Conservation (phyloP, 2,797 vertebrate species). For the Sandelia bainsii region DNA sequence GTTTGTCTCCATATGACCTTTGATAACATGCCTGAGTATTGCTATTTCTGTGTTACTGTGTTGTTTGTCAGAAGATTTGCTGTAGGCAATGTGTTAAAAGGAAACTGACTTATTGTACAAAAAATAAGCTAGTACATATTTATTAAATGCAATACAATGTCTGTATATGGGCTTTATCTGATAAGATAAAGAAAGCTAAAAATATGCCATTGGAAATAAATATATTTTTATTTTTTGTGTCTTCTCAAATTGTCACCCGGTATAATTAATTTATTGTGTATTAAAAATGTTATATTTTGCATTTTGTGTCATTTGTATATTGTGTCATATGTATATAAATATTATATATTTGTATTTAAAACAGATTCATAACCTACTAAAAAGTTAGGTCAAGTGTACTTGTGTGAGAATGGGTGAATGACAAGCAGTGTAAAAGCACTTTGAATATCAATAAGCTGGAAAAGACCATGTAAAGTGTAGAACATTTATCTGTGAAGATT, state of each 20-base stretch:
- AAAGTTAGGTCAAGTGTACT: too few species aligned
- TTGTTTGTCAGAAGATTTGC: constrained; percentile 75
- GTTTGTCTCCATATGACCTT: constrained; percentile 67
- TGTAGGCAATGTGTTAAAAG: constrained; percentile 63
- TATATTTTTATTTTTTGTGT: constrained; percentile 79
- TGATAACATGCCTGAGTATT: constrained; percentile 66
- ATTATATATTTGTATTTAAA: too few species aligned
- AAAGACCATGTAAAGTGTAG: too few species aligned
- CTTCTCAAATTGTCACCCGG: constrained; percentile 72
- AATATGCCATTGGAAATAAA: constrained; percentile 72
- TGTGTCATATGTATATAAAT: constrained; percentile 39
- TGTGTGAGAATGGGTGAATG: too few species aligned
- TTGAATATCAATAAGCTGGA: too few species aligned
- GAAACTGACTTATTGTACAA: constrained; percentile 64
- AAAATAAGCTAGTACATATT: constrained; percentile 66
- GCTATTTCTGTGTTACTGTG: constrained; percentile 72
- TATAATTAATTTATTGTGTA: constrained; percentile 81
- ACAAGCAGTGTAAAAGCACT: too few species aligned
- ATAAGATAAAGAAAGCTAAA: constrained; percentile 57
- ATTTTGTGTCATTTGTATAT: constrained; percentile 47
- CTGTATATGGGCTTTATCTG: constrained; percentile 68
- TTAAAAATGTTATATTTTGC: constrained; percentile 86
- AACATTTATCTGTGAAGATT: too few species aligned
- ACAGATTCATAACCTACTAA: too few species aligned
- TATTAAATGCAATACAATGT: constrained; percentile 80